These are phyloP conservation scores for Aspiorhynchus laticeps DNA, from an alignment of 2,113 vertebrate species.

Conservation along the genomic window DNA sequence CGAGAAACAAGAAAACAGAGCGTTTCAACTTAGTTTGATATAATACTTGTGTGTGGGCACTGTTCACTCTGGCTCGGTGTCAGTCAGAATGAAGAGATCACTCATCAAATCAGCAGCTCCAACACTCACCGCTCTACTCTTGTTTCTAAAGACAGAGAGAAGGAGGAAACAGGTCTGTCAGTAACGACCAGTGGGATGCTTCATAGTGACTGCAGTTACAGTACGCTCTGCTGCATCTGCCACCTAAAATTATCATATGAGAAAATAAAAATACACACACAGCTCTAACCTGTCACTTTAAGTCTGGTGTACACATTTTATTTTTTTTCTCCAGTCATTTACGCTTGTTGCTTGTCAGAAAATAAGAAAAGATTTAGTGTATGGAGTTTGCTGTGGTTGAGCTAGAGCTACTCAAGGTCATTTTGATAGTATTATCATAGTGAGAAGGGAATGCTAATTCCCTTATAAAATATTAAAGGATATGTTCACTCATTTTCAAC, in stretches of 20 bases:
- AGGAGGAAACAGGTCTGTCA: background rate
- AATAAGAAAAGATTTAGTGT: background rate
- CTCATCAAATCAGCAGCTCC: background rate
- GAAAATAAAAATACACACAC: background rate
- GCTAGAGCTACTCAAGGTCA: background rate
- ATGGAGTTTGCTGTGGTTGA: background rate
- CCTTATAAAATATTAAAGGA: background rate
- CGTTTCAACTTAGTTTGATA: no score
- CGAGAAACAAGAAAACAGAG: no score
- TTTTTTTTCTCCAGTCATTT: background rate
- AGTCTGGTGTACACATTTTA: background rate
- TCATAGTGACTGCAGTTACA: background rate
- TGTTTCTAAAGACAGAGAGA: background rate
- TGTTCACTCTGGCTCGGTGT: background rate
- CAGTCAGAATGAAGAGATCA: slow-evolving; percentile 1
- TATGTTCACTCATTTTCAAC: background rate
- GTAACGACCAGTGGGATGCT: background rate
- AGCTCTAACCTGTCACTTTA: background rate
- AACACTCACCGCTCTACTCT: background rate
- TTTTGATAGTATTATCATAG: background rate
- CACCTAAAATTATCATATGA: background rate
- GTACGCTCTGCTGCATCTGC: background rate
- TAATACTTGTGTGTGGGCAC: no score
- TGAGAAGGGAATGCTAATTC: background rate
- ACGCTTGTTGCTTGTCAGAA: background rate